Evolutionary conservation across 2,888 invertebrate species (phyloP).

Genomic region (Drymonia ruficornis): DNA sequence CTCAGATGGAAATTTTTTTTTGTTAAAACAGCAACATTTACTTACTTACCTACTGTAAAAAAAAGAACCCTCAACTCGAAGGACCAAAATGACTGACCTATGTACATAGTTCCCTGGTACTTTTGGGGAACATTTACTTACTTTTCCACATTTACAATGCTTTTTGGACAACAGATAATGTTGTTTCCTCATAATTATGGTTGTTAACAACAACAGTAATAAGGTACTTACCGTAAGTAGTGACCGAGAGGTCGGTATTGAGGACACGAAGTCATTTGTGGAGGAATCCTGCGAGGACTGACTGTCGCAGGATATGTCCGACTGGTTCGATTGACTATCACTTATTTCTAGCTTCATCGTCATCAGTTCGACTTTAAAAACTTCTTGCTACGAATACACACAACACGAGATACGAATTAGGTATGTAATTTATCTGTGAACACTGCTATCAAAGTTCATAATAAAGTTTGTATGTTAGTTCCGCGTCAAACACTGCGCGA

Average conservation of each 20-base stretch:
- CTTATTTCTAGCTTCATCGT: conserved; percentile 86
- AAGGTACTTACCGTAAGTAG: conserved; percentile 68
- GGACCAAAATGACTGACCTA: too few relatives aligned
- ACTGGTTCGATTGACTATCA: conserved; percentile 86
- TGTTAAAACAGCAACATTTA: too few relatives aligned
- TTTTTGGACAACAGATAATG: neutral
- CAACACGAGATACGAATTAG: conserved; percentile 46
- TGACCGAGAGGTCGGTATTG: conserved; percentile 66
- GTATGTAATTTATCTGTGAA: conserved; percentile 50
- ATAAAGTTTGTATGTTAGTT: conserved; percentile 48
- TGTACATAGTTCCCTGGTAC: too few relatives aligned
- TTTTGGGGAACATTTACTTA: too few relatives aligned
- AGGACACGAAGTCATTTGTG: conserved; percentile 74
- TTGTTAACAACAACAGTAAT: neutral
- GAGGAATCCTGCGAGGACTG: conserved; percentile 85
- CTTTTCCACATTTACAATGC: too few relatives aligned
- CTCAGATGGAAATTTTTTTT: too few relatives aligned
- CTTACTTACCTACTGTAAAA: too few relatives aligned
- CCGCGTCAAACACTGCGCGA: conserved; percentile 43
- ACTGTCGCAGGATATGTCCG: conserved; percentile 86
- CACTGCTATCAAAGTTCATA: conserved; percentile 38
- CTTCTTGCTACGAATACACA: conserved; percentile 22
- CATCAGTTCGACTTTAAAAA: conserved; percentile 56
- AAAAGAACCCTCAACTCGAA: too few relatives aligned
- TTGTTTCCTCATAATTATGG: neutral